phyloP scores from a whole-genome alignment of 30 jellyfish, hydroid and myxozoan genomes.

The Aurelia sp. region DNA sequence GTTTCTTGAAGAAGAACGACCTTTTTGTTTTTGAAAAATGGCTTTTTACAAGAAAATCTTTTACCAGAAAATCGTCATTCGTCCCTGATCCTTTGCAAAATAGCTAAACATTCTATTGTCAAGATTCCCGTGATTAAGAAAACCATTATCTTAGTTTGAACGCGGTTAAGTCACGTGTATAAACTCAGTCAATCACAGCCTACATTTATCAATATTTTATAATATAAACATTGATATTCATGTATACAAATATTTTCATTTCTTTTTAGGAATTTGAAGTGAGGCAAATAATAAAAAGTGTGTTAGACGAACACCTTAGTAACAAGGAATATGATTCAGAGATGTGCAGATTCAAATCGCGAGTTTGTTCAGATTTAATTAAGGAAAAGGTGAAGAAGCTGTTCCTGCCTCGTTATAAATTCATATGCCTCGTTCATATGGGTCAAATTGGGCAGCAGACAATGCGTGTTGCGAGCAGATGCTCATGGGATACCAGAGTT shows the following conservation, averaged over 20 bases:
- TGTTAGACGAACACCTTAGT: conserved; percentile 56
- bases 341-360: conserved; percentile 61
- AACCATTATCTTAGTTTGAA: too few relatives aligned
- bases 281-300: conserved; percentile 43
- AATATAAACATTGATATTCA: conserved; percentile 6
- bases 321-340: conserved; percentile 61
- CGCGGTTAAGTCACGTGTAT: too few relatives aligned
- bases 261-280: conserved; percentile 61
- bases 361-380: conserved; percentile 55
- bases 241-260: background rate
- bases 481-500: conserved; percentile 79
- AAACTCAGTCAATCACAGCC: too few relatives aligned
- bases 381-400: conserved; percentile 65
- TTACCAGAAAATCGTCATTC: too few relatives aligned
- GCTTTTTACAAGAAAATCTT: too few relatives aligned
- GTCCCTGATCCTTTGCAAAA: too few relatives aligned
- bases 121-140: too few relatives aligned
- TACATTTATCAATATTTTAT: background rate
- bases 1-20: too few relatives aligned
- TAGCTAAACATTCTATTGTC: too few relatives aligned
- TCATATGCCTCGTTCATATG: conserved; percentile 71
- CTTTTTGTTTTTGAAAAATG: too few relatives aligned
- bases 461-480: conserved; percentile 77
- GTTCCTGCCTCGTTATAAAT: conserved; percentile 71
- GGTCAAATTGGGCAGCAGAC: conserved; percentile 71